These are phyloP conservation scores for Paragorgia papillata DNA, from an alignment of 92 coral and sea anemone genomes.

Conservation along the genomic window DNA sequence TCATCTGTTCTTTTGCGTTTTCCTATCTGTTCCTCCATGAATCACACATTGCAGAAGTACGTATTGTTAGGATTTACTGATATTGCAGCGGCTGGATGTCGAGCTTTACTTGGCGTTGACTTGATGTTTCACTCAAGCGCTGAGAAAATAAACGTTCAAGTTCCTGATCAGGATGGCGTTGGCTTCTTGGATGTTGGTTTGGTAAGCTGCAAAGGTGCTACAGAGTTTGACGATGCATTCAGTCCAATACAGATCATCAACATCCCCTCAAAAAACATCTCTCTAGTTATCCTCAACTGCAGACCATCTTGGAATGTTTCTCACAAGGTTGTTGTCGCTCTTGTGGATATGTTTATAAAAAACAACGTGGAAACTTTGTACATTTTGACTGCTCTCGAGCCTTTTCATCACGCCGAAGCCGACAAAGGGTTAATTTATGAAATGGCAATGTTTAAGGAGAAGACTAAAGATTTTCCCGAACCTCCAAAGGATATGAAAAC, in stretches of 20 bases:
- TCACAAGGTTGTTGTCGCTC: not conserved
- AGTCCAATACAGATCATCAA: constrained; percentile 25
- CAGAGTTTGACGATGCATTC: constrained; percentile 39
- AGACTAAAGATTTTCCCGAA: constrained; percentile 29
- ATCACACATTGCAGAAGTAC: constrained; percentile 11
- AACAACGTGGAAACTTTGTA: constrained; percentile 19
- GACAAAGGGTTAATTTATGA: constrained; percentile 5
- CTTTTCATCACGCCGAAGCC: constrained; percentile 1
- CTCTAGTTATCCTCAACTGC: constrained; percentile 30
- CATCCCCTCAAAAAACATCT: constrained; percentile 29
- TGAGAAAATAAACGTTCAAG: constrained; percentile 18
- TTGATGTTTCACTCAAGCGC: constrained; percentile 21
- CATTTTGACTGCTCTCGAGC: constrained; percentile 34
- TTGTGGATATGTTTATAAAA: not conserved
- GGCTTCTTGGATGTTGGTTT: constrained; percentile 37
- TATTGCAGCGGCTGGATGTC: constrained; percentile 36
- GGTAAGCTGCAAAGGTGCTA: constrained; percentile 35
- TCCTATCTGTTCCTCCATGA: too few species aligned
- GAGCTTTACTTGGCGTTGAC: constrained; percentile 38
- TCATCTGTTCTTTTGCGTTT: too few species aligned
- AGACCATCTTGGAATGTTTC: constrained; percentile 21
- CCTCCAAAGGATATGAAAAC: constrained; percentile 25
- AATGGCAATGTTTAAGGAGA: constrained; percentile 26
- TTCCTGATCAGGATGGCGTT: constrained; percentile 13
- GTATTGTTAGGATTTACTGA: constrained; percentile 32